A percentile compares a stretch with the other conserved stretches of the same genome.
Evolutionary conservation across 35 echinoderm and acorn worm genomes (phyloP).

Genomic region (Acanthaster planci): DNA sequence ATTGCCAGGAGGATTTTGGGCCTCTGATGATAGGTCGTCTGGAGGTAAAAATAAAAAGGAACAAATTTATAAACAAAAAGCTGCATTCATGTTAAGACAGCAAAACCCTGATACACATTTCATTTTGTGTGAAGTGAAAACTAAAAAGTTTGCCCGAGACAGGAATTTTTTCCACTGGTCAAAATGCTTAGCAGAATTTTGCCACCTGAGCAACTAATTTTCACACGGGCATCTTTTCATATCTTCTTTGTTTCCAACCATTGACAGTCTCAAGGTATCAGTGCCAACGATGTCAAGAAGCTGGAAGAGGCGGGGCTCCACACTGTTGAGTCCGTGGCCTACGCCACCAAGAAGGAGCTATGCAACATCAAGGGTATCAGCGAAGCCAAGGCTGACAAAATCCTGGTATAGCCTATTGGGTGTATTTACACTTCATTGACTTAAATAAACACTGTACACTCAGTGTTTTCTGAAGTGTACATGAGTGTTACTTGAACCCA

Average conservation of each 20-base stretch:
- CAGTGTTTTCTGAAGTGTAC: not conserved
- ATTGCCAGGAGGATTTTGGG: constrained; percentile 77
- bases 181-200: too few species aligned
- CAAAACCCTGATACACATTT: too few species aligned
- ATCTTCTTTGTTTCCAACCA: constrained; percentile 21
- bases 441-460: not conserved
- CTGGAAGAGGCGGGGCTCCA: constrained; percentile 89
- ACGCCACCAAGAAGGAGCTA: constrained; percentile 94
- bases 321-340: constrained; percentile 93
- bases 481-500: too few species aligned
- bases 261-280: constrained; percentile 76
- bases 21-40: constrained; percentile 67
- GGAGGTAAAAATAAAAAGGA: constrained; percentile 48
- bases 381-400: constrained; percentile 98
- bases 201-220: too few species aligned
- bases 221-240: too few species aligned
- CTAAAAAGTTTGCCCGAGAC: too few species aligned
- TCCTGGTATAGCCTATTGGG: constrained; percentile 80
- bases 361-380: constrained; percentile 98
- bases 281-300: constrained; percentile 97
- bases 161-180: too few species aligned
- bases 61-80: not conserved
- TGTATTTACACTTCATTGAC: not conserved
- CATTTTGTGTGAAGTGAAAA: too few species aligned
- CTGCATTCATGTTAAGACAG: too few species aligned